Evolutionary conservation across 2,797 vertebrate species (phyloP), one percentile per base, ranked within the genome.

Genomic region (Hippoglossus hippoglossus): DNA sequence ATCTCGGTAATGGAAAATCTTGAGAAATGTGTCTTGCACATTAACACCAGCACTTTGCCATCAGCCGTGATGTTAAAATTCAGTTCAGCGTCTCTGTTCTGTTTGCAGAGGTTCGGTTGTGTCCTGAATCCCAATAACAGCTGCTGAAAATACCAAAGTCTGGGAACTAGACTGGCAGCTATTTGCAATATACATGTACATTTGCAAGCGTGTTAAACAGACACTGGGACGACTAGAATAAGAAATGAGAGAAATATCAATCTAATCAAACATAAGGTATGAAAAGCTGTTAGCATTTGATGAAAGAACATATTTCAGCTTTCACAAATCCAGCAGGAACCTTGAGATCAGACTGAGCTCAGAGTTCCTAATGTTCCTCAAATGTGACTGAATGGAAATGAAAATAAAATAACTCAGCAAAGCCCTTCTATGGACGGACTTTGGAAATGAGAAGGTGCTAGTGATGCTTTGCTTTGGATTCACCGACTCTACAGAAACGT

Each of bases 31-130:
- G 83, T 80, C 70, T 41, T 26, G 57, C 10, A 1, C 74, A 73
- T 81, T 56, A 79, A 75, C 77, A 70, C 63, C 3, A 21, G 53
- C 4, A 24, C 65, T 10, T 81, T 60, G 36, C 81, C 53, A 51
- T 75, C 59, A 63, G 67, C 67, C 66, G 10, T 46, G 70, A 53
- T 80, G 75, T 89, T 87, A 71, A 81, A 52, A 84, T 86, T 84
- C 75, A 39, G 41, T 57, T 74, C 58, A 28, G 64, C 53, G 1
- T 75, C 80, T 80, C 61, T 28, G 2, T 63, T 83, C 64, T 84
- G 70, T 79, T 84, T 84, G 58, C 65, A 74, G 63, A 65, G 63
- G 55, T 73, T 77, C 60, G 58, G 56, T 55, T 69, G 72, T 54
- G 73, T 65, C 68, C 64, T 67, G 80, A 86, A 87, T 86, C 71